Percentiles rank a stretch among this genome's conserved stretches.
Conservation (phyloP, 2,888 invertebrate species). For the Gari tellinella region DNA sequence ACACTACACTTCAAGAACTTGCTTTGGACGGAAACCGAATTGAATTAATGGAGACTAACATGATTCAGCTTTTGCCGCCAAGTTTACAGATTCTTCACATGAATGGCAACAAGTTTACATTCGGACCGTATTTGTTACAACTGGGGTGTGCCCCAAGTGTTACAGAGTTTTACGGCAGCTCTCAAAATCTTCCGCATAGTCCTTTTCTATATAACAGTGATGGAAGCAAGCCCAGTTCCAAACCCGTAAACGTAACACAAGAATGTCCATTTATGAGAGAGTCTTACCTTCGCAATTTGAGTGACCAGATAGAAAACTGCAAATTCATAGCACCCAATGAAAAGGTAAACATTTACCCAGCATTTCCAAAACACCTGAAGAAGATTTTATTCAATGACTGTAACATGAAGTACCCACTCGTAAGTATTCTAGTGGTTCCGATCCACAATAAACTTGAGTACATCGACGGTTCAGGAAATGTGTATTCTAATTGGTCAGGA, state of each 20-base stretch:
- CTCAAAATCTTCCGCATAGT: neutral
- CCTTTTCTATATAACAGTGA: neutral
- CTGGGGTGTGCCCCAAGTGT: neutral
- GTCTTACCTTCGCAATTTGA: constrained; percentile 8
- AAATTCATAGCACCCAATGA: neutral
- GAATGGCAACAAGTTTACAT: constrained; percentile 4
- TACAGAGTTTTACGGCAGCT: no score
- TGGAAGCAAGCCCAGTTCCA: neutral
- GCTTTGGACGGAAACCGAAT: neutral
- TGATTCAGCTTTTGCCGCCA: neutral
- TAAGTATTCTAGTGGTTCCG: neutral
- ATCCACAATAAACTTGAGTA: no score
- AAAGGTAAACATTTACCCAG: neutral
- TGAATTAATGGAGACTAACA: neutral
- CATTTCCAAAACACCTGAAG: constrained; percentile 1
- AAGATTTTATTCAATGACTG: neutral
- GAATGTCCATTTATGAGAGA: constrained; percentile 27
- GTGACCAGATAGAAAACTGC: neutral
- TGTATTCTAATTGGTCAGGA: constrained; percentile 18
- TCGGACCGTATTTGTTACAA: constrained; percentile 10
- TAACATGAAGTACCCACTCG: constrained; percentile 9
- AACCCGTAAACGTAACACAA: neutral
- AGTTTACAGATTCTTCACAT: neutral
- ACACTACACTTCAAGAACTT: no score
- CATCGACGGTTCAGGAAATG: constrained; percentile 27